Conservation (phyloP, 2,113 vertebrate species). For the Chunga burmeisteri region DNA sequence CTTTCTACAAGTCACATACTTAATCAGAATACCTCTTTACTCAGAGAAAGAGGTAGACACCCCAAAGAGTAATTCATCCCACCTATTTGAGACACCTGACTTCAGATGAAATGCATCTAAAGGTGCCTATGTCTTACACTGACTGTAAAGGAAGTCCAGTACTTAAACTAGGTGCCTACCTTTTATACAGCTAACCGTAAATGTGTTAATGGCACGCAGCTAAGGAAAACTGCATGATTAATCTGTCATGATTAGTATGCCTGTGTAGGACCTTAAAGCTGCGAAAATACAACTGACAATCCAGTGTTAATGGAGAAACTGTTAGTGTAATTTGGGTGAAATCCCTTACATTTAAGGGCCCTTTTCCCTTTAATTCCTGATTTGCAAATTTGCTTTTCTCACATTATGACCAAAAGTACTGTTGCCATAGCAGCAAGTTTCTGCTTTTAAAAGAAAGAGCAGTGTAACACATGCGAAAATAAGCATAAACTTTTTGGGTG, state of each 20-base stretch:
- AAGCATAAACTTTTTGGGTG: neutral
- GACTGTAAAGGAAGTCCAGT: neutral
- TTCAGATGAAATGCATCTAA: neutral
- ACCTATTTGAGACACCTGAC: neutral
- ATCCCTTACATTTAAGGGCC: neutral
- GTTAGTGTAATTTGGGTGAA: neutral
- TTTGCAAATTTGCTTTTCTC: neutral
- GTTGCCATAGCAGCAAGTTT: conserved; percentile 10
- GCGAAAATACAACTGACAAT: neutral
- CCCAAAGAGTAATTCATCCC: neutral
- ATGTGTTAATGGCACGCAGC: neutral
- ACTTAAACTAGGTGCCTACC: neutral
- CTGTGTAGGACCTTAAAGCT: neutral
- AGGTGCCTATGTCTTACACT: neutral
- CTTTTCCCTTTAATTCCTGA: neutral
- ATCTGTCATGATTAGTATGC: neutral
- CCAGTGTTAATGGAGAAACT: neutral
- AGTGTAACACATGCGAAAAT: neutral
- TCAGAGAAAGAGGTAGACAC: neutral
- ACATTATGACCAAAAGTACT: neutral
- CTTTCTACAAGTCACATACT: neutral
- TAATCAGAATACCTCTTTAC: neutral
- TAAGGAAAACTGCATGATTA: neutral
- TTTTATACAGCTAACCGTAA: neutral
- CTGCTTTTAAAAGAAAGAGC: neutral